Base-by-base conservation (phyloP, 2,888 invertebrate species). In the Eupithecia vulgata region DNA sequence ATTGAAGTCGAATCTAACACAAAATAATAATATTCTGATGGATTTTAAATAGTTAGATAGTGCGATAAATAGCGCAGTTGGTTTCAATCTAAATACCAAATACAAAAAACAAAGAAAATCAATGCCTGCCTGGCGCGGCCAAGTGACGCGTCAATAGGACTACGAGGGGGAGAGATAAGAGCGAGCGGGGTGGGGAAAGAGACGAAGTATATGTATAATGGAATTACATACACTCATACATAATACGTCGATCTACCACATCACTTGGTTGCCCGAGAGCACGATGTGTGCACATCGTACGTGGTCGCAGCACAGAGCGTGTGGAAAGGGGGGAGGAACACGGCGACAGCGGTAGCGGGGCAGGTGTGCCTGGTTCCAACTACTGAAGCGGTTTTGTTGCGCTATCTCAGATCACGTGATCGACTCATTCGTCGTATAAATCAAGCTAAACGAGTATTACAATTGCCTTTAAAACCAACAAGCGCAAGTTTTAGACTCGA, bases 151-250 rank as follows among this genome's bases (percentile, higher is more conserved):
- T 87, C 87, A 87, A 86, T 86, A 89, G 86, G 90, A 87, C 88
- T 88, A 89, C 80, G 79, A 81, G 86, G 86, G 91, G 91, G 90
- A 85, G 89, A 85, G 85, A 83, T 83, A 86, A 83, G 85, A 83
- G 87, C 80, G 81, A 85, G 86, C 85, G 88, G 86, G 87, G 86
- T 85, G 83, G 87, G 91, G 91, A 90, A 90, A 87, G 88, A 90
- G 90, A 86, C 90, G 92, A 92, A 91, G 91, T 90, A 91, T 90
- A n/a, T n/a, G n/a, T n/a, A 92, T 92, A 93, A 93, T 92, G 89
- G 90, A 91, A 91, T 91, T 91, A 93, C 90, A 91, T 92, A 92
- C 74, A 76, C 70, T 70, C 74, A 74, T 78, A 78, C 76, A 77
- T 75, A 76, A 76, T 76, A 74, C 71, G 75, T 90, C 88, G 90